Conservation (phyloP, 1,140 invertebrate species). For the Halictus rubicundus region DNA sequence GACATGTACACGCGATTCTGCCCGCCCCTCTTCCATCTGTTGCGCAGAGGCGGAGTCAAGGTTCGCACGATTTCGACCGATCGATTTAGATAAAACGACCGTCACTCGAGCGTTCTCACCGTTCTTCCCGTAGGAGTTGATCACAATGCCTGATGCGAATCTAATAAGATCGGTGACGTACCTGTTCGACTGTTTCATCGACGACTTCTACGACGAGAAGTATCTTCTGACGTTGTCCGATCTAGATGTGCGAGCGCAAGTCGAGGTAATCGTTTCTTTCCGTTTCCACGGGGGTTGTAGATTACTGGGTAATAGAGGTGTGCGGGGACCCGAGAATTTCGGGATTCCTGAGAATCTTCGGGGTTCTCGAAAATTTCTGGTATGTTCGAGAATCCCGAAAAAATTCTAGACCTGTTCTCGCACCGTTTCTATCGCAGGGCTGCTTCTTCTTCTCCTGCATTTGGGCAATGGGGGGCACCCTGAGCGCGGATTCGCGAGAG, state of each 20-base stretch:
- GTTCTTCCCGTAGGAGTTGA: constrained; percentile 87
- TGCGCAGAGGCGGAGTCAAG: constrained; percentile 84
- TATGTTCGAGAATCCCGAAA: no score
- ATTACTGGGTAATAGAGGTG: no score
- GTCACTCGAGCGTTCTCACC: background rate
- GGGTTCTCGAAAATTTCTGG: no score
- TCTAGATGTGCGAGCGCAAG: constrained; percentile 88
- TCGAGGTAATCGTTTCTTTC: constrained; percentile 81
- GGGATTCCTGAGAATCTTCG: no score
- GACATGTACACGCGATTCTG: constrained; percentile 90
- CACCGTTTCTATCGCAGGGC: constrained; percentile 81
- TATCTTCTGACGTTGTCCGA: constrained; percentile 86
- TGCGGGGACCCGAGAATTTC: no score
- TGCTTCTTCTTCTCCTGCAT: constrained; percentile 96
- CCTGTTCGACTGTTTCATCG: constrained; percentile 93
- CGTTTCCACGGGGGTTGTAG: no score
- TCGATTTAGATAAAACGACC: background rate
- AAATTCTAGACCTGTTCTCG: no score
- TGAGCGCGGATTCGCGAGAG: constrained; percentile 87
- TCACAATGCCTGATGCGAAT: constrained; percentile 91
- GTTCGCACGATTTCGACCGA: constrained; percentile 70
- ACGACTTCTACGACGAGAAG: constrained; percentile 92
- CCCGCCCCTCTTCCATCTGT: constrained; percentile 85
- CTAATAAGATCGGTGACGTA: constrained; percentile 91
- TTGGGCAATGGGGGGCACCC: constrained; percentile 93